Base-by-base conservation (phyloP, 2,888 invertebrate species). In the Liodrosophila aerea region DNA sequence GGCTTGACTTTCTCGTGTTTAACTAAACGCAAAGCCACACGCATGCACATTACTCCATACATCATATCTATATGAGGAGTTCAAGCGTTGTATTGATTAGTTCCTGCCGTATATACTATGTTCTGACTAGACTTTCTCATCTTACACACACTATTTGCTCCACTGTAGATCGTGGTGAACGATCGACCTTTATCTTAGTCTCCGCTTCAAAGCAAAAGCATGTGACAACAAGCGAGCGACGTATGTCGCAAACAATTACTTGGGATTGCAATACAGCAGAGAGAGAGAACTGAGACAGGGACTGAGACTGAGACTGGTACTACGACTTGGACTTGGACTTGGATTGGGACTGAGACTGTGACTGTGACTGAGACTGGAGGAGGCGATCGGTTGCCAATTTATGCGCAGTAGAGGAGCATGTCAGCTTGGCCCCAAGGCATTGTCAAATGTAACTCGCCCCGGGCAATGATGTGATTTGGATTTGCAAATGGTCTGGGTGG, bases 161-260 rank as follows among this genome's bases (percentile, higher is more conserved):
- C 22, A 22, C 22, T 22, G 22, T 22, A 22, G 22, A 22, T 52
- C 64, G 64, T 64, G 60, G 68, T 64, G 59, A 61, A 61, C 69
- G 70, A 75, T 69, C 78, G 84, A 86, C 75, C 87, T 86, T 77
- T 84, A 75, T 75, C 71, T 68, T 63, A 50, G 64, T 60, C 63
- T 60, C 60, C n/a, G 56, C 59, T 68, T 73, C 60, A 57, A 47
- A 29, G 60, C 71, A 63, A 67, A 69, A 54, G 66, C 74, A 81
- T 78, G 85, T 78, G 85, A 81, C 83, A 82, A 85, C 82, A 78
- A 81, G 78, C 83, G 80, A 82, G 73, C 80, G 82, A 84, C 82
- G 86, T 82, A 83, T 82, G 82, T 84, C 84, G 84, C 85, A 82
- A 84, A 84, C 84, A 86, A 84, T 84, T 84, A 84, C 84, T 86